Base-by-base conservation (phyloP, 2,113 vertebrate genomes). In the Carollia perspicillata region DNA sequence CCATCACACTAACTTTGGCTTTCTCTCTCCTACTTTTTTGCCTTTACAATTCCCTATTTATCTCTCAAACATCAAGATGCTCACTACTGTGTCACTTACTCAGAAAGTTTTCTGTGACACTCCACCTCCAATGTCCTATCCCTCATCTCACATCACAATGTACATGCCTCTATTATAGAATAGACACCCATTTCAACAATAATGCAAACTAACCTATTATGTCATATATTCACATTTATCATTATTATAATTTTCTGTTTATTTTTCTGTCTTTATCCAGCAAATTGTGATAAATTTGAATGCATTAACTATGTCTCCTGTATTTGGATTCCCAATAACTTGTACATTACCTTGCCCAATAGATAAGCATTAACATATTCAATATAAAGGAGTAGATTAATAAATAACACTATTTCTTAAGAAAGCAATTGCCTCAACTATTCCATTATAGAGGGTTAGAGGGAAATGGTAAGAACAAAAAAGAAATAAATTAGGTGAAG, bases 321-420 rank as follows among this genome's bases (percentile, higher is more conserved):
- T 90, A 89, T 80, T 66, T 96, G 75, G 47, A 53, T 92, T 86
- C 30, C 35, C 37, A 47, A 40, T 12, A 87, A 14, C 30, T 87
- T 96, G 47, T 65, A 53, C 69, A 86, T 78, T 89, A 55, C 30
- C 30, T 92, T 83, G 6, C 26, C 55, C 72, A 95, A 83, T 71
- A 92, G 51, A 37, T 92, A 69, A 91, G 37, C 74, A 83, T 96
- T 92, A 83, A 92, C 92, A 89, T 92, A 53, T 63, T 9, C 92
- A 53, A 84, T 55, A 83, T 44, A 35, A 84, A 91, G 84, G 37
- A 79, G 17, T 28, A 87, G 28, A 80, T 89, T 78, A 84, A 92
- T 85, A 94, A 96, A 85, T 81, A 47, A 97, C 85, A 84, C 3
- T 69, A 65, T 92, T 89, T 81, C 60, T 72, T 92, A 66, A 51